Conservation (phyloP, 2,797 vertebrate species). For the Spheniscus humboldti region DNA sequence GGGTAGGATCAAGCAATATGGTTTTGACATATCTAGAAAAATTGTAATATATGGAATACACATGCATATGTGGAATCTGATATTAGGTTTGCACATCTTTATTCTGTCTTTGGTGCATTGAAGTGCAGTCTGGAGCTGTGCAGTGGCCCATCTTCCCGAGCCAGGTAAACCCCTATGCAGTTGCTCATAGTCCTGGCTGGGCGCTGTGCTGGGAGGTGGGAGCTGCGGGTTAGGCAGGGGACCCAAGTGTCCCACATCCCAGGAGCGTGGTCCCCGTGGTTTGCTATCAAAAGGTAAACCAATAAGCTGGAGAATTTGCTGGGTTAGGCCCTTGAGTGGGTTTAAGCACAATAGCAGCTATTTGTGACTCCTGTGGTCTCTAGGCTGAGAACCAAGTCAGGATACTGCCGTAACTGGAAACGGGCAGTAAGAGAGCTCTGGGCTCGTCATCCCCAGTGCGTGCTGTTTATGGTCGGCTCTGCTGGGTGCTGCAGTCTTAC, state of each 20-base stretch:
- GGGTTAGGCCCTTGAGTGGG: not conserved
- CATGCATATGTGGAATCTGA: not conserved
- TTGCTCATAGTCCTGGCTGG: not conserved
- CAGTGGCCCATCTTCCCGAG: not conserved
- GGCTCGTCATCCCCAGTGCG: not conserved
- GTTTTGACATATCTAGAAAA: not conserved
- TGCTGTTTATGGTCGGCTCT: not conserved
- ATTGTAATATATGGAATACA: not conserved
- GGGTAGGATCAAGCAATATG: not conserved
- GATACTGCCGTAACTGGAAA: not conserved
- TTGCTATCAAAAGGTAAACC: not conserved
- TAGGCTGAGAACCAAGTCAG: not conserved
- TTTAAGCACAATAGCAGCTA: not conserved
- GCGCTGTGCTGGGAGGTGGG: not conserved
- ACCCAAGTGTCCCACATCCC: not conserved
- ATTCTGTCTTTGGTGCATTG: not conserved
- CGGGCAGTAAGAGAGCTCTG: not conserved
- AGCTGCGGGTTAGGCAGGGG: not conserved
- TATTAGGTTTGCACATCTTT: not conserved
- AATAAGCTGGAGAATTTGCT: not conserved
- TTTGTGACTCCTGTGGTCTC: not conserved
- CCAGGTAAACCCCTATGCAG: rapidly evolving
- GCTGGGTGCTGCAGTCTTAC: not conserved
- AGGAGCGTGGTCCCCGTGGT: not conserved
- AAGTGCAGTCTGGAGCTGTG: not conserved